These are phyloP conservation scores for Myotis planiceps DNA, from an alignment of 2,797 vertebrate species.

Conservation along the genomic window DNA sequence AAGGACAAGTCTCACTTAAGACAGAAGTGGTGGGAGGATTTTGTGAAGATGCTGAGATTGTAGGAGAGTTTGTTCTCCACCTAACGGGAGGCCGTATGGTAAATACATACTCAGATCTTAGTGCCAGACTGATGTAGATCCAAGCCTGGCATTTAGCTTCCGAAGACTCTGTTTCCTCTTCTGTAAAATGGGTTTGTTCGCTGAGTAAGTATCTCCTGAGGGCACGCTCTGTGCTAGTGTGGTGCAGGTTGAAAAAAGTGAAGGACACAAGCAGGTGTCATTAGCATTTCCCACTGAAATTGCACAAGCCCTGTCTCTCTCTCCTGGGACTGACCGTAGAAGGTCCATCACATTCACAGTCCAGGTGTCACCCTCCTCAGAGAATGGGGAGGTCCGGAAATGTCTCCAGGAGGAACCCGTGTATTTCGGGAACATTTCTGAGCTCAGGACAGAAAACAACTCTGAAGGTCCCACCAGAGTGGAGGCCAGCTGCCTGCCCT, in stretches of 20 bases:
- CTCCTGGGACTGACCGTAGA: no score
- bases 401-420: not conserved
- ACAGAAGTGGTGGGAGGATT: not conserved
- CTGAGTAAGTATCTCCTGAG: not conserved
- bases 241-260: not conserved
- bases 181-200: not conserved
- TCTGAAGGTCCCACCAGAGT: not conserved
- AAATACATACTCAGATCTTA: not conserved
- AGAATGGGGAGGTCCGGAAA: not conserved
- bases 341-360: not conserved
- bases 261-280: not conserved
- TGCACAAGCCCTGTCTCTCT: not conserved
- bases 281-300: not conserved
- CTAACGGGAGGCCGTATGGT: rapidly evolving
- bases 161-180: not conserved
- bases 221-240: not conserved
- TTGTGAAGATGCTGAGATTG: not conserved
- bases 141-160: not conserved
- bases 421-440: not conserved
- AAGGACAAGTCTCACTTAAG: not conserved
- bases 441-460: not conserved
- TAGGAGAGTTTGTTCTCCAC: not conserved
- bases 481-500: not conserved
- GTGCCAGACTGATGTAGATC: not conserved
- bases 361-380: not conserved